Evolutionary conservation across 2,888 invertebrate species (phyloP).

Genomic region (Lobophora halterata): DNA sequence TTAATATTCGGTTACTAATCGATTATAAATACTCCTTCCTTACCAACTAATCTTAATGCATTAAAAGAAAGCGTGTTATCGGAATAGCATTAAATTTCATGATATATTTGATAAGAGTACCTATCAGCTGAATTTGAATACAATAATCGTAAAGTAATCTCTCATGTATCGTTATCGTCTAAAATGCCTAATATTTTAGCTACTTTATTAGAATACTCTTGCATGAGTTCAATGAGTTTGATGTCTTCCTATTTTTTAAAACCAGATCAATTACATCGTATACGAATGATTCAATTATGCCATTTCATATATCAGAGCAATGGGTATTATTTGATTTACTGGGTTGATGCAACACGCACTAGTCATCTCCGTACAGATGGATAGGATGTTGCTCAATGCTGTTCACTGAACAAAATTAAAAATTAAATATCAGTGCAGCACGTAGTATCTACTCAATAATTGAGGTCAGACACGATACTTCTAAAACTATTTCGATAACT

Average conservation of each 20-base stretch:
- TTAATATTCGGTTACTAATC: too few species aligned
- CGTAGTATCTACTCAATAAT: constrained; percentile 10
- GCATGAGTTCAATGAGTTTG: constrained; percentile 11
- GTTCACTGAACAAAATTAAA: constrained; percentile 29
- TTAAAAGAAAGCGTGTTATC: too few species aligned
- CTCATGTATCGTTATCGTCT: not conserved
- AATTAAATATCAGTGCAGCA: constrained; percentile 8
- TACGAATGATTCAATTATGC: constrained; percentile 17
- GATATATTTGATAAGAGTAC: too few species aligned
- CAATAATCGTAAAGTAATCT: constrained; percentile 1
- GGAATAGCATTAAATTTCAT: too few species aligned
- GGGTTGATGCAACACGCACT: constrained; percentile 46
- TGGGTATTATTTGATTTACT: constrained; percentile 42
- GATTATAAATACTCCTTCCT: too few species aligned
- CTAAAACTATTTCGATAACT: constrained; percentile 11
- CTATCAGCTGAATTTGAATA: too few species aligned
- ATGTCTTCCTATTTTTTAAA: constrained; percentile 9
- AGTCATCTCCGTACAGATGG: constrained; percentile 27
- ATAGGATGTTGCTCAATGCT: constrained; percentile 47
- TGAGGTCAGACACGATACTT: constrained; percentile 14
- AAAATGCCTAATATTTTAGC: too few species aligned
- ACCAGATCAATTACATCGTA: constrained; percentile 1
- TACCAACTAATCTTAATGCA: too few species aligned
- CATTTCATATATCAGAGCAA: constrained; percentile 23
- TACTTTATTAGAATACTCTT: not conserved